phyloP scores from a whole-genome alignment of 2,797 vertebrate species.

The Bradypus variegatus region DNA sequence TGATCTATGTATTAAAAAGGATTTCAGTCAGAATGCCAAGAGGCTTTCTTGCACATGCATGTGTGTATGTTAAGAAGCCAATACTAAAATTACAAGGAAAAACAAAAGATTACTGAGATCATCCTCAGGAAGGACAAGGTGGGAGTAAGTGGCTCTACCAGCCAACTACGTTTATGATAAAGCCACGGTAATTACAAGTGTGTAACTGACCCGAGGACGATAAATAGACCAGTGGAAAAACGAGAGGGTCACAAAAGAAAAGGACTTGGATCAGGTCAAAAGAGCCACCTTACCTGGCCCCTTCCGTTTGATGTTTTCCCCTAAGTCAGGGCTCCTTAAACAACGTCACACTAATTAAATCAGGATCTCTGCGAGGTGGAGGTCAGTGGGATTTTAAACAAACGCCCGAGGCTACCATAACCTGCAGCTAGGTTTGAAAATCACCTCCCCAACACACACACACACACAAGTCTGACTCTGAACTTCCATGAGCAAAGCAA shows the following conservation, averaged over 20 bases:
- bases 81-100: constrained; percentile 3
- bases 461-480: background rate
- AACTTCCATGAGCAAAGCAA: background rate
- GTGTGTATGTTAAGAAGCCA: background rate
- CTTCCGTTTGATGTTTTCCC: background rate
- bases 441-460: background rate
- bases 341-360: background rate
- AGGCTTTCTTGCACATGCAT: background rate
- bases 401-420: background rate
- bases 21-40: background rate
- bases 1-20: background rate
- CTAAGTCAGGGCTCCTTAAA: background rate
- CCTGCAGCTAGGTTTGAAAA: background rate
- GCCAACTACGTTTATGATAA: background rate
- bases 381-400: background rate
- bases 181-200: background rate
- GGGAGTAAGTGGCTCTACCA: background rate
- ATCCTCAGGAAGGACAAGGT: background rate
- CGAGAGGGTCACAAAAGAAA: background rate
- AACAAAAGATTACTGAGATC: background rate
- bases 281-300: background rate
- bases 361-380: background rate
- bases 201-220: background rate
- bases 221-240: background rate
- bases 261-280: background rate